Percentiles rank a stretch among this genome's conserved stretches.
Evolutionary conservation across 2,113 vertebrate genomes (phyloP).

Genomic region (Pseudolaguvia tuberculata): DNA sequence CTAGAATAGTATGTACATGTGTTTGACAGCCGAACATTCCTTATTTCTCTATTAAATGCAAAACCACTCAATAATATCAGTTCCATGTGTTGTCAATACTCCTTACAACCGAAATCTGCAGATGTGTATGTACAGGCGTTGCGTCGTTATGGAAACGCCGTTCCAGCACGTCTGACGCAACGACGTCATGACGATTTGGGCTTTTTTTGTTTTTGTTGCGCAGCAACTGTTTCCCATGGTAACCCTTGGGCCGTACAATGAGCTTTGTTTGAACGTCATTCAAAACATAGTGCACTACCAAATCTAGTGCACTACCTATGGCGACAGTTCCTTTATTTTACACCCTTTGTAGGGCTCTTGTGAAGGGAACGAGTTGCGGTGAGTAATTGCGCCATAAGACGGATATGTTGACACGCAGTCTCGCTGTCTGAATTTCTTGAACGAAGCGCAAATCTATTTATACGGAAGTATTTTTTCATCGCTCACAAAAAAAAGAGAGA

Average conservation of each 20-base stretch:
- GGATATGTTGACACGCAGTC: neutral
- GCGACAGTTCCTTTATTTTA: neutral
- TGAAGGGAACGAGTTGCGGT: neutral
- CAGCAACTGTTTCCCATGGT: conserved; percentile 71
- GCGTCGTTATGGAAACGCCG: conserved; percentile 73
- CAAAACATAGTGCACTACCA: too few relatives aligned
- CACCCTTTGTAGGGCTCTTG: conserved; percentile 1
- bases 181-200: conserved; percentile 67
- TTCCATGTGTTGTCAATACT: conserved; percentile 9
- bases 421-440: neutral
- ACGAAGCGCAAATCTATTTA: neutral
- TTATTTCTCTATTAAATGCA: neutral
- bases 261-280: neutral
- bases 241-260: conserved; percentile 52
- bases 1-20: neutral
- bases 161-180: conserved; percentile 66
- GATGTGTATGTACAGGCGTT: conserved; percentile 67
- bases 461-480: neutral
- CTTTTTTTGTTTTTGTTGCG: conserved; percentile 77
- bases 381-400: neutral
- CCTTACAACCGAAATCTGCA: conserved; percentile 37
- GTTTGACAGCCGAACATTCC: neutral
- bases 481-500: neutral
- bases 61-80: neutral
- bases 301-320: neutral